Evolutionary conservation across 2,888 invertebrate genomes (phyloP).

Genomic region (Sceliomorpha sp.): DNA sequence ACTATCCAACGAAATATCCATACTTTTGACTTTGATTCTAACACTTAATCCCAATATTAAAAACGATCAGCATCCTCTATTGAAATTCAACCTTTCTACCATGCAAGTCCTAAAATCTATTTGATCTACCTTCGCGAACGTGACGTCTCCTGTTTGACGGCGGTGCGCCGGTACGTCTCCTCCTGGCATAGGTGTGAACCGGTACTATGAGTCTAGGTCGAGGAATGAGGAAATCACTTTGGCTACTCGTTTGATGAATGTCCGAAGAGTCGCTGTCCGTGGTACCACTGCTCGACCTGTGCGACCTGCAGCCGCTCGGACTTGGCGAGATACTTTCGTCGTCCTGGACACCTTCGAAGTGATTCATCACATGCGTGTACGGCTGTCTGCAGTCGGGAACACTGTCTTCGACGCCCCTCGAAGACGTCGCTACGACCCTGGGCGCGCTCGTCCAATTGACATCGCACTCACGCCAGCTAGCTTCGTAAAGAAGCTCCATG

Average conservation of each 20-base stretch:
- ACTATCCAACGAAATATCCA: no score
- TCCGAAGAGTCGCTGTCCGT: conserved; percentile 71
- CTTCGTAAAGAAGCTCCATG: conserved; percentile 90
- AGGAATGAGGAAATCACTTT: conserved; percentile 86
- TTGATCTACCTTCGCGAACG: conserved; percentile 78
- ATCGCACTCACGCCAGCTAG: conserved; percentile 88
- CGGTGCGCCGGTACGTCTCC: conserved; percentile 90
- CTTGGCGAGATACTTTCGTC: conserved; percentile 38
- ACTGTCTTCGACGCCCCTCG: conserved; percentile 24
- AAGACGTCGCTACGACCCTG: conserved; percentile 36
- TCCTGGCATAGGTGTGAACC: conserved; percentile 91
- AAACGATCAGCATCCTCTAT: no score
- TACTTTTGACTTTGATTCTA: no score
- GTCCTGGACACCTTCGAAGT: conserved; percentile 67
- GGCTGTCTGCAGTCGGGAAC: conserved; percentile 50
- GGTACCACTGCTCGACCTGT: conserved; percentile 69
- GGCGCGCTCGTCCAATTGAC: conserved; percentile 71
- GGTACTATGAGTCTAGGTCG: conserved; percentile 93
- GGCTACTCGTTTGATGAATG: conserved; percentile 60
- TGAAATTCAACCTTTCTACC: no score
- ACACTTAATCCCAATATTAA: no score
- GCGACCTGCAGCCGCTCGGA: conserved; percentile 52
- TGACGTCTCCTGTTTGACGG: conserved; percentile 80
- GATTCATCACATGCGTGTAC: conserved; percentile 67
- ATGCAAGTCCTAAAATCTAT: no score